Evolutionary conservation across 2,888 invertebrate genomes (phyloP).

Genomic region (Trissolcus brochymenae): DNA sequence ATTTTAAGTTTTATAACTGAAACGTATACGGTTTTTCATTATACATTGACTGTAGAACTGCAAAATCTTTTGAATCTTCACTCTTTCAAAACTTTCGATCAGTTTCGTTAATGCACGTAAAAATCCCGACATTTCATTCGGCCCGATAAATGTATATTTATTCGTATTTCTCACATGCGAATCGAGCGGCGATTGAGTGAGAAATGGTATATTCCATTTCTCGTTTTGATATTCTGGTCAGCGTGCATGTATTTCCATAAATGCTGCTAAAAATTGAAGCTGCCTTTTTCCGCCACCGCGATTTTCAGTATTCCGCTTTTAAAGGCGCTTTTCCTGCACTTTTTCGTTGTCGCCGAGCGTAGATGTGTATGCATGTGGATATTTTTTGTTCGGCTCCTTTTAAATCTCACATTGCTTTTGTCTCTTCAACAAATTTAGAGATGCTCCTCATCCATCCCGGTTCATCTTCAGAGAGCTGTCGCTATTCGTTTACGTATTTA

Average conservation of each 20-base stretch:
- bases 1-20: too few relatives aligned
- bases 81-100: background rate
- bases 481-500: conserved; percentile 70
- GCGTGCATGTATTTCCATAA: conserved; percentile 51
- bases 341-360: conserved; percentile 6
- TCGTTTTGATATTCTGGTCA: conserved; percentile 55
- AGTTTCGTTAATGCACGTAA: conserved; percentile 35
- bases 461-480: conserved; percentile 63
- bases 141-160: conserved; percentile 45
- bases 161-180: conserved; percentile 48
- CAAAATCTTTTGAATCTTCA: background rate
- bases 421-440: conserved; percentile 54
- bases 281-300: conserved; percentile 32
- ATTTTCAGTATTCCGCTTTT: conserved; percentile 35
- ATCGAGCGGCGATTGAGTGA: conserved; percentile 56
- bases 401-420: conserved; percentile 34
- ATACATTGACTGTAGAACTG: too few relatives aligned
- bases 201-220: conserved; percentile 44
- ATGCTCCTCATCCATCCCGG: conserved; percentile 55
- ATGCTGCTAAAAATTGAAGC: conserved; percentile 53
- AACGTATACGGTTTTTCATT: too few relatives aligned
- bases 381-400: conserved; percentile 34
- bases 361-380: background rate
- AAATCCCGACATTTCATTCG: conserved; percentile 24
- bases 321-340: conserved; percentile 33